Conservation (phyloP, 2,797 vertebrate species). For the Paedocypris micromegethes region DNA sequence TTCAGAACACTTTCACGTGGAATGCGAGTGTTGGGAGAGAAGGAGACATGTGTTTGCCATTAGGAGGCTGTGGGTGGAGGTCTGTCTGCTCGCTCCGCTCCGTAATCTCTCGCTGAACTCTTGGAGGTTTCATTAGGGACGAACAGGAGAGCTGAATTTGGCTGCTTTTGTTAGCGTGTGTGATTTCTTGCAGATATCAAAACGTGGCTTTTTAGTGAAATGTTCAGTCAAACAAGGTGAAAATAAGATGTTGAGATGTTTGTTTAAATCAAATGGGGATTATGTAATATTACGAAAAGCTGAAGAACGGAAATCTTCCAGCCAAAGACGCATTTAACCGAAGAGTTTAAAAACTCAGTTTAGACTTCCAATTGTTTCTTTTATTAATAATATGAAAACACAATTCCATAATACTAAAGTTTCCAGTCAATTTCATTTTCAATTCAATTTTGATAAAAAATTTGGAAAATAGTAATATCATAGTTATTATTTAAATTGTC, state of each 20-base stretch:
- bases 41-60: conserved; percentile 45
- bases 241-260: neutral
- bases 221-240: neutral
- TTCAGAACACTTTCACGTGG: conserved; percentile 1
- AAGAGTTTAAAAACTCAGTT: too few species aligned
- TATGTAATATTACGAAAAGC: neutral
- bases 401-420: too few species aligned
- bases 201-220: neutral
- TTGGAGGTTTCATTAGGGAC: neutral
- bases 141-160: conserved; percentile 2
- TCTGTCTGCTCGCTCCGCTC: conserved; percentile 11
- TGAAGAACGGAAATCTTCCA: neutral
- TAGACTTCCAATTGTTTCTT: too few species aligned
- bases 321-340: too few species aligned
- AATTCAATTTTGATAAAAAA: too few species aligned
- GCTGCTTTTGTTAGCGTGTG: neutral
- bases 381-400: too few species aligned
- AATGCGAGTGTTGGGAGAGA: neutral
- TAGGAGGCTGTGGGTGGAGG: conserved; percentile 24
- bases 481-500: too few species aligned
- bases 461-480: too few species aligned
- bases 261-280: neutral
- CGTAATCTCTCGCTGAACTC: conserved; percentile 3
- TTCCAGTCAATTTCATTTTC: too few species aligned
- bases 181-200: neutral